A percentile compares a stretch with the other conserved stretches of the same genome.
Conservation (phyloP, 2,797 vertebrate genomes). For the Sebastes paucispinis region DNA sequence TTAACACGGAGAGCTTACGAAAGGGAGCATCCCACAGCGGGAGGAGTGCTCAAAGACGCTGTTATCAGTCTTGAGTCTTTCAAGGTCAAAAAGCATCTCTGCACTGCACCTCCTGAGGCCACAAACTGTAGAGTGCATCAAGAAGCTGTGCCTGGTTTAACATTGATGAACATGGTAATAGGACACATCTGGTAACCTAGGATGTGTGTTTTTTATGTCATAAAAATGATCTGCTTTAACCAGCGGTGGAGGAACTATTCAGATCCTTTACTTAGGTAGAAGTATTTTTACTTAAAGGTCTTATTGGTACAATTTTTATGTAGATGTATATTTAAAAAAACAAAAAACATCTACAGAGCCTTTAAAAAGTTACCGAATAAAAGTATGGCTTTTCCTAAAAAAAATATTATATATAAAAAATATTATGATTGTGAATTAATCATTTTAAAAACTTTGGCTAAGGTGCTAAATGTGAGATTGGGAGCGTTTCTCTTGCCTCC, state of each 20-base stretch:
- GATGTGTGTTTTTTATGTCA: background rate
- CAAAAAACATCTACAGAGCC: too few relatives aligned
- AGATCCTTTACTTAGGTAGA: background rate
- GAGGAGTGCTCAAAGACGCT: background rate
- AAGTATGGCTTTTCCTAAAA: too few relatives aligned
- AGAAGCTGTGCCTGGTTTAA: background rate
- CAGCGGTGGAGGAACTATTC: background rate
- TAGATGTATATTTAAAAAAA: too few relatives aligned
- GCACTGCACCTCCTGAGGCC: background rate
- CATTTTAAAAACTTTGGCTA: too few relatives aligned
- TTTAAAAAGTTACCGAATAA: too few relatives aligned
- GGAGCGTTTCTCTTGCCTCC: too few relatives aligned
- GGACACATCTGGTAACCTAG: background rate
- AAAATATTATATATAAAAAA: too few relatives aligned
- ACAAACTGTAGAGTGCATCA: background rate
- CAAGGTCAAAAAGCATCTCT: conserved; percentile 16
- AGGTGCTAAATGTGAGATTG: too few relatives aligned
- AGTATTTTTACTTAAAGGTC: background rate
- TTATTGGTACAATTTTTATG: too few relatives aligned
- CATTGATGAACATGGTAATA: background rate
- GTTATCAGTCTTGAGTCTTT: background rate
- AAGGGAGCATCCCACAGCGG: background rate
- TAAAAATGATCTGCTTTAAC: background rate
- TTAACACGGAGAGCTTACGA: background rate
- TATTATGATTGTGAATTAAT: too few relatives aligned